phyloP scores from a whole-genome alignment of 1,140 invertebrate genomes.

The Trichonephila clavipes region DNA sequence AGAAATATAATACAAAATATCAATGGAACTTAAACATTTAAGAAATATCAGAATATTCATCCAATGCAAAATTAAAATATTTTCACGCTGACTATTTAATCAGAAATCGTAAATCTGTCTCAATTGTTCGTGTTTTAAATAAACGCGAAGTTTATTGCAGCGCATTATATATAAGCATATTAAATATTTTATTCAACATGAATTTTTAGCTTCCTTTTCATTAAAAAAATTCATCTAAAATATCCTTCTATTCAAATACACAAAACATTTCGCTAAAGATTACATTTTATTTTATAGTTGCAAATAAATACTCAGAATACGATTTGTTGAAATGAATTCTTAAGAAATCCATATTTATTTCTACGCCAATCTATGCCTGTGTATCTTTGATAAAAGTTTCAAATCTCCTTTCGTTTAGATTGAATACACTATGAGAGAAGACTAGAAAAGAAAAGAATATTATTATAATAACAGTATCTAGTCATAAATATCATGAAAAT shows the following conservation, averaged over 20 bases:
- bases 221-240: background rate
- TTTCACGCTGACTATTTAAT: no score
- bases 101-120: no score
- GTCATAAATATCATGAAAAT: slow-evolving; percentile 3
- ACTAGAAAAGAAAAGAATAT: background rate
- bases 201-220: background rate
- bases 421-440: background rate
- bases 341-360: background rate
- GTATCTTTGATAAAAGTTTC: slow-evolving; percentile 23
- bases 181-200: no score
- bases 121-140: no score
- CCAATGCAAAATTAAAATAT: no score
- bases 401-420: background rate
- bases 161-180: no score
- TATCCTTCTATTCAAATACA: background rate
- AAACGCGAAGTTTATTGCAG: no score
- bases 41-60: no score
- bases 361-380: background rate
- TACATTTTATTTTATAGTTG: background rate
- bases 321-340: background rate
- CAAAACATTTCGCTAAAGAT: background rate
- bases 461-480: slow-evolving; percentile 17
- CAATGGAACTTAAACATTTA: no score
- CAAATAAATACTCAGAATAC: background rate
- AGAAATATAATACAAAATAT: no score